Conservation (phyloP, 2,888 invertebrate genomes). For the Aphrophora alni region DNA sequence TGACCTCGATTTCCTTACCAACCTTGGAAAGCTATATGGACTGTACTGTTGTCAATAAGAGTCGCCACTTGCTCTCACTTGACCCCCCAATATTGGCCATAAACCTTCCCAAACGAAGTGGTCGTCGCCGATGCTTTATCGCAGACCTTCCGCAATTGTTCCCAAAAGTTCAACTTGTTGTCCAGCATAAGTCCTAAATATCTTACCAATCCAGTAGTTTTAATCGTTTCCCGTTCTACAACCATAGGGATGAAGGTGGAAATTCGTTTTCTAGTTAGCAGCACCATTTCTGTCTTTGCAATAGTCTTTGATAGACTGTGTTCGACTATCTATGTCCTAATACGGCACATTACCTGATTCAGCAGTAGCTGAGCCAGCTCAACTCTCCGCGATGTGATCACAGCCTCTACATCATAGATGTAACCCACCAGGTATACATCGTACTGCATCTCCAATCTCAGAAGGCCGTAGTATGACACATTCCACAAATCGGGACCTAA, state of each 20-base stretch:
- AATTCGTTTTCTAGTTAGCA: constrained; percentile 40
- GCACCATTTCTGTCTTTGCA: constrained; percentile 45
- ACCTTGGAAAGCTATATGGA: constrained; percentile 48
- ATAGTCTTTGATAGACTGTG: constrained; percentile 41
- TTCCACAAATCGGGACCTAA: constrained; percentile 47
- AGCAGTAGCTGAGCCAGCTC: not conserved
- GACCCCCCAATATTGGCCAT: constrained; percentile 49
- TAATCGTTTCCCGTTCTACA: constrained; percentile 36
- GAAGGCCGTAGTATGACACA: constrained; percentile 44
- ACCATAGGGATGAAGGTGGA: constrained; percentile 36
- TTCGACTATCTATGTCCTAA: constrained; percentile 39
- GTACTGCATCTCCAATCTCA: constrained; percentile 37
- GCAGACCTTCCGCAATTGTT: constrained; percentile 36
- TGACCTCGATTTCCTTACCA: too few relatives aligned
- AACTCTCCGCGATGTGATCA: too few relatives aligned
- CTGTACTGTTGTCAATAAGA: constrained; percentile 35
- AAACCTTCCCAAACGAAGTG: too few relatives aligned
- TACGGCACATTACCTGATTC: constrained; percentile 32
- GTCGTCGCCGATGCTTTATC: constrained; percentile 40
- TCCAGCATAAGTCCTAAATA: constrained; percentile 48
- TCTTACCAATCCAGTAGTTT: constrained; percentile 34
- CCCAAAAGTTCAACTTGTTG: constrained; percentile 40
- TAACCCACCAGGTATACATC: too few relatives aligned
- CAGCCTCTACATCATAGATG: constrained; percentile 41
- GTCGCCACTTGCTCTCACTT: too few relatives aligned